Evolutionary conservation across 2,113 vertebrate species (phyloP).

Genomic region (Hippolais icterina): DNA sequence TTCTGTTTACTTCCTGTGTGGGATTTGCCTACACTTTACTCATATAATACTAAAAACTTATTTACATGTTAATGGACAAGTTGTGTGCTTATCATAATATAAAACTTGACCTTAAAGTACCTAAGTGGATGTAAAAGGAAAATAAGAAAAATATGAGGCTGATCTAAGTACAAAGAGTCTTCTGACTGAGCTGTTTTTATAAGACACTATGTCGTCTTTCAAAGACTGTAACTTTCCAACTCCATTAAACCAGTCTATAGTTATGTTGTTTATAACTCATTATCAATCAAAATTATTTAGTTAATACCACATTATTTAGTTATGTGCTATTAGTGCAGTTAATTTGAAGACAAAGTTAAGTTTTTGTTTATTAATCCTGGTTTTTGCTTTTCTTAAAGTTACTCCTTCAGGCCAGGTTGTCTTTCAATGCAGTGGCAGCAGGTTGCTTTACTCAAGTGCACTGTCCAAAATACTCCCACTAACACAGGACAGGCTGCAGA

Average conservation of each 20-base stretch:
- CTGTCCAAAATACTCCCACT: neutral
- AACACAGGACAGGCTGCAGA: neutral
- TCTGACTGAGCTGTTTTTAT: neutral
- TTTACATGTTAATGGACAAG: neutral
- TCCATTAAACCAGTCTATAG: neutral
- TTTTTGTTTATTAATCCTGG: neutral
- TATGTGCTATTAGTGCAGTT: neutral
- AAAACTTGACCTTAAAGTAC: neutral
- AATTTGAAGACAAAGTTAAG: neutral
- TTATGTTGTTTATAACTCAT: neutral
- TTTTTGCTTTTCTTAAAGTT: neutral
- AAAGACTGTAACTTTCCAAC: neutral
- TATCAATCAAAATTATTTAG: neutral
- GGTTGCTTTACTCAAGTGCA: neutral
- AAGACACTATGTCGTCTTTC: neutral
- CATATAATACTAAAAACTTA: neutral
- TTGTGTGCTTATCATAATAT: neutral
- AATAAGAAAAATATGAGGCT: neutral
- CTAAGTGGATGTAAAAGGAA: neutral
- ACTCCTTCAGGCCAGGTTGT: neutral
- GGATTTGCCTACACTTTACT: neutral
- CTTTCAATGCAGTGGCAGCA: neutral
- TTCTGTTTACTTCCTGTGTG: neutral
- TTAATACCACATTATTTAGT: neutral
- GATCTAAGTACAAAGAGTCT: neutral